These are phyloP conservation scores for Halictus rubicundus DNA, from an alignment of 1,140 invertebrate genomes.

Conservation along the genomic window DNA sequence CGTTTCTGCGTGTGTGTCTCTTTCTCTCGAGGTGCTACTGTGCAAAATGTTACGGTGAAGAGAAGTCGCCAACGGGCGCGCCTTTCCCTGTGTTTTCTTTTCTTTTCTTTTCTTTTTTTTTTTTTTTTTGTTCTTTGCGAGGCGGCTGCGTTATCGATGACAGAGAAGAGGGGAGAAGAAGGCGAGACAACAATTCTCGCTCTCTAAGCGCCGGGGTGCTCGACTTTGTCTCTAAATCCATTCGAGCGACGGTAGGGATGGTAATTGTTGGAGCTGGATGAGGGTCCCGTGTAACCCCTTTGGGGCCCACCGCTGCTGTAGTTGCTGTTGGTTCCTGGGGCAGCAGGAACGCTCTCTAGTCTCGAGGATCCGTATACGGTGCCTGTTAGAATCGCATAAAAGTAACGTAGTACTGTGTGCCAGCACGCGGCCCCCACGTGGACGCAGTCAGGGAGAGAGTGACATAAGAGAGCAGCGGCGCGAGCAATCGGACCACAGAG, in stretches of 20 bases:
- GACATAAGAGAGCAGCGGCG: conserved; percentile 33
- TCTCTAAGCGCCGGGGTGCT: conserved; percentile 6
- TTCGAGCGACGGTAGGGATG: conserved; percentile 78
- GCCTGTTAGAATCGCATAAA: conserved; percentile 76
- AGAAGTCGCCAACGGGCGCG: too few species aligned
- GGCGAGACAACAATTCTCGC: background rate
- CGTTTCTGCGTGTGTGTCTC: too few species aligned
- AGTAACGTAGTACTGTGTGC: conserved; percentile 72
- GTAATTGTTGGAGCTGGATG: conserved; percentile 71
- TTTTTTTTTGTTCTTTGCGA: too few species aligned
- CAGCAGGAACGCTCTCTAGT: conserved; percentile 61
- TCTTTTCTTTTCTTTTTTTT: too few species aligned
- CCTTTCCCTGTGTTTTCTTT: too few species aligned
- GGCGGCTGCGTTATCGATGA: conserved; percentile 13
- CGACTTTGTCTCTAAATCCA: conserved; percentile 35
- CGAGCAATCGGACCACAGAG: conserved; percentile 1
- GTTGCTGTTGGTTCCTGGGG: conserved; percentile 67
- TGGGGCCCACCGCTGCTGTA: conserved; percentile 68
- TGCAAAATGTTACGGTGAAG: too few species aligned
- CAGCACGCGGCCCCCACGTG: conserved; percentile 53
- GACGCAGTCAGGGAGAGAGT: conserved; percentile 46
- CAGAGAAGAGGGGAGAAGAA: background rate
- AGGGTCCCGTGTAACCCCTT: conserved; percentile 66
- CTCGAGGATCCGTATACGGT: conserved; percentile 67
- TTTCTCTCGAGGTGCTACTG: too few species aligned